These are phyloP conservation scores for Ptychoptera contaminata DNA, from an alignment of 2,888 invertebrate genomes.

Conservation along the genomic window DNA sequence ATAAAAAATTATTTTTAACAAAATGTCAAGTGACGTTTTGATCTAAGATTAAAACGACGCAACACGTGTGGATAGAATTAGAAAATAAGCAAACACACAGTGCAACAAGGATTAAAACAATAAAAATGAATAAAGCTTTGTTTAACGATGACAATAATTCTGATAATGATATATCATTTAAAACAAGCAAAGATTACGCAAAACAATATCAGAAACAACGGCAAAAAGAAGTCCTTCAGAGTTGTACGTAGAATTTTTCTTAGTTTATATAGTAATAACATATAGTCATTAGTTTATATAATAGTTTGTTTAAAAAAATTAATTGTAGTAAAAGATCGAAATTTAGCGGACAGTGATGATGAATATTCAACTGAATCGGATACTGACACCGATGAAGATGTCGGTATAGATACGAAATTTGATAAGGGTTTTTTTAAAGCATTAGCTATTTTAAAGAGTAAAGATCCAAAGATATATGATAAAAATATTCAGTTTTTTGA, in stretches of 20 bases:
- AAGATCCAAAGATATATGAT: conserved; percentile 82
- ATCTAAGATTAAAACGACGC: no score
- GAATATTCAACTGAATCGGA: conserved; percentile 20
- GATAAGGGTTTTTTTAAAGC: conserved; percentile 83
- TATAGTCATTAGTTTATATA: conserved; percentile 4
- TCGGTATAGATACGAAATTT: conserved; percentile 21
- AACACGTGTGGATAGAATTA: no score
- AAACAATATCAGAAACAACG: conserved; percentile 70
- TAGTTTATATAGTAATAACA: not conserved
- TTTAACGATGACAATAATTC: conserved; percentile 39
- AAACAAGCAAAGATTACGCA: conserved; percentile 66
- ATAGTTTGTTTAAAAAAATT: conserved; percentile 2
- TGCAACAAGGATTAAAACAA: not conserved
- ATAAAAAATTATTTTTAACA: no score
- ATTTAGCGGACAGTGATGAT: conserved; percentile 17
- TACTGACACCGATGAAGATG: conserved; percentile 22
- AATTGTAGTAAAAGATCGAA: conserved; percentile 23
- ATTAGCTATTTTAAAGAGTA: conserved; percentile 67
- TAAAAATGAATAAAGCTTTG: conserved; percentile 27
- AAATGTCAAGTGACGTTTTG: no score
- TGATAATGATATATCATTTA: conserved; percentile 36
- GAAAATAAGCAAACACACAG: no score
- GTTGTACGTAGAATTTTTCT: conserved; percentile 37
- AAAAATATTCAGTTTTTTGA: conserved; percentile 54
- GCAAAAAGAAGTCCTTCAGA: conserved; percentile 71